Conservation (phyloP, 2,888 invertebrate genomes). For the Chrysotoxum bicinctum region DNA sequence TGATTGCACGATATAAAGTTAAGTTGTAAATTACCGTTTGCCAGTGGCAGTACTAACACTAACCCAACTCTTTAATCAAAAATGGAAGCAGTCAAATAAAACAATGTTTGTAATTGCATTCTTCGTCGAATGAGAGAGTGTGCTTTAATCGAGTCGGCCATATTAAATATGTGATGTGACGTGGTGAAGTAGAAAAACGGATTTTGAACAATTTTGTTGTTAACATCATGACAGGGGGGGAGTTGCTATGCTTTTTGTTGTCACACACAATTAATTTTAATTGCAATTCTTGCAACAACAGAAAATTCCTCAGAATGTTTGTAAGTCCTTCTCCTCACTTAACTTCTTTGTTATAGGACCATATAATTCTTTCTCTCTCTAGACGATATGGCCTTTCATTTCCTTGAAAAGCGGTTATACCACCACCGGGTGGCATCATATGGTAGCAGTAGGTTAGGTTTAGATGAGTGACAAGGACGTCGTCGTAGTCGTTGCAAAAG, state of each 20-base stretch:
- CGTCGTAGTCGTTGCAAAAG: neutral
- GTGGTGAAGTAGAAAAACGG: conserved; percentile 52
- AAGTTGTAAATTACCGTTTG: conserved; percentile 9
- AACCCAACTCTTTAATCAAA: neutral
- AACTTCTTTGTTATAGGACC: neutral
- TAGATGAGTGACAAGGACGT: conserved; percentile 13
- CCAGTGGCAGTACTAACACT: neutral
- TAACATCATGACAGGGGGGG: conserved; percentile 47
- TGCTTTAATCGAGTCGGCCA: conserved; percentile 34
- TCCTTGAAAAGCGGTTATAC: conserved; percentile 23
- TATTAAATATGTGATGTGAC: conserved; percentile 4
- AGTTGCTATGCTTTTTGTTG: conserved; percentile 57
- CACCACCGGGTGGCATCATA: neutral
- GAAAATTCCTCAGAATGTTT: conserved; percentile 26
- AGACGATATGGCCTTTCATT: neutral
- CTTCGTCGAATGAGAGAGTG: neutral
- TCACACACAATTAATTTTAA: conserved; percentile 75
- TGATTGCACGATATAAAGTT: conserved; percentile 11
- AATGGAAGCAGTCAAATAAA: neutral
- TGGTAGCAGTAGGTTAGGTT: neutral
- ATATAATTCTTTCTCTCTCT: neutral
- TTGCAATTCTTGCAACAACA: conserved; percentile 70
- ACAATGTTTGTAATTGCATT: conserved; percentile 34
- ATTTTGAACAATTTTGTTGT: conserved; percentile 53
- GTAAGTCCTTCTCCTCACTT: conserved; percentile 21